Base-by-base conservation (phyloP, 2,888 invertebrate genomes). In the Pyralis farinalis region DNA sequence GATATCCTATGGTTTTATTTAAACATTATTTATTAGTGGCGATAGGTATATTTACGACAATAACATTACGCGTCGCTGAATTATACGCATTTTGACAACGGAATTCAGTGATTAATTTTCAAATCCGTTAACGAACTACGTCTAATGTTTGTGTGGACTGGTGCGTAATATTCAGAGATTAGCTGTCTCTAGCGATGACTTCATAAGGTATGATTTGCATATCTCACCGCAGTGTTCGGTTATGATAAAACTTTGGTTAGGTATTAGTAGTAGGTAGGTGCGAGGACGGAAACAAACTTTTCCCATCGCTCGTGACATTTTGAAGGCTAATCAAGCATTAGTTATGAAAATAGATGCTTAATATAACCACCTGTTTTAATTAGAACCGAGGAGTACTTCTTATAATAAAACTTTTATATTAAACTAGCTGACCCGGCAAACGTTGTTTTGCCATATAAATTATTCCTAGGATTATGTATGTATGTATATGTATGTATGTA, bases 191-290 rank as follows among this genome's bases (percentile, higher is more conserved):
- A 16, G 12, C 12, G 33, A 33, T 28, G 16, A 25, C 32, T 25
- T 43, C 38, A 46, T 43, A 12, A 36, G 40, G 25, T 34, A 11
- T 27, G 12, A 43, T 46, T 46, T 41, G 46, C 43, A 46, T 46
- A 37, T 33, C 32, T 41, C 31, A 34, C 27, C 33, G 33, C 20
- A 27, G 39, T 27, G 33, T 28, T 27, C 25, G 9, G 30, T 12
- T 20, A 12, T 21, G 38, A 40, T 35, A 43, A 37, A 41, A 43
- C 40, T 39, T 41, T 25, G 8, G 1, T 22, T 6, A 12, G 31
- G 22, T 31, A 38, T 38, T 22, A 22, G 31, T 34, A 8, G 33
- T n/a, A 10, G 10, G 12, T 34, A 8, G 33, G 16, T 22, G 10
- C 21, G 28, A n/a, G 20, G 33, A 35, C 31, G 20, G 12, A n/a